Conservation (phyloP, 2,888 invertebrate genomes). For the Atethmia centrago region DNA sequence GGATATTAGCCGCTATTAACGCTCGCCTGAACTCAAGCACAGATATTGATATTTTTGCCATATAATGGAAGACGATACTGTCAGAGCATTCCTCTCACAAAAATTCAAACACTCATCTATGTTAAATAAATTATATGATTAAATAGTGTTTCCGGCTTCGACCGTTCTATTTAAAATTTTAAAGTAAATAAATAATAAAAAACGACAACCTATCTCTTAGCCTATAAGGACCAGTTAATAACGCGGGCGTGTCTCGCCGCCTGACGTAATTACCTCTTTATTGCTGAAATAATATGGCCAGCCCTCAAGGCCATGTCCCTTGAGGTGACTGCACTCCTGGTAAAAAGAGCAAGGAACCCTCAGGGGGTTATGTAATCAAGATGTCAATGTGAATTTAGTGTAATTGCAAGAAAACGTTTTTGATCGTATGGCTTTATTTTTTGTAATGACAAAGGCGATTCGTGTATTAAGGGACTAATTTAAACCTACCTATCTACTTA, state of each 20-base stretch:
- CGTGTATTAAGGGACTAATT: not conserved
- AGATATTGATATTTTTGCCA: too few species aligned
- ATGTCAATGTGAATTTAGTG: constrained; percentile 49
- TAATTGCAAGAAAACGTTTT: constrained; percentile 21
- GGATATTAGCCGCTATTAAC: too few species aligned
- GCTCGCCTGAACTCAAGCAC: too few species aligned
- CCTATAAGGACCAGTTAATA: constrained; percentile 55
- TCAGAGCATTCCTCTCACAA: too few species aligned
- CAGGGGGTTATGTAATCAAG: constrained; percentile 50
- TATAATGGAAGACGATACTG: too few species aligned
- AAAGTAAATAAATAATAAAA: too few species aligned
- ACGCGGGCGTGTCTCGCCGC: constrained; percentile 51
- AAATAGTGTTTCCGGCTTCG: too few species aligned
- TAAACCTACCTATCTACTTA: too few species aligned
- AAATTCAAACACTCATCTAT: too few species aligned
- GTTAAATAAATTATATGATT: too few species aligned
- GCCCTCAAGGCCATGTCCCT: constrained; percentile 48
- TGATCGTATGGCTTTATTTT: not conserved
- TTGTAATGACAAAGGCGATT: not conserved
- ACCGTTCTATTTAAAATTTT: too few species aligned
- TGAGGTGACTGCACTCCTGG: constrained; percentile 61
- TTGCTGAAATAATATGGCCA: constrained; percentile 68
- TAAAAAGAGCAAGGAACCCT: constrained; percentile 48
- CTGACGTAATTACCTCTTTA: constrained; percentile 68
- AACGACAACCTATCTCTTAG: constrained; percentile 35